phyloP scores from a whole-genome alignment of 2,113 vertebrate genomes.

The Lipophrys pholis region DNA sequence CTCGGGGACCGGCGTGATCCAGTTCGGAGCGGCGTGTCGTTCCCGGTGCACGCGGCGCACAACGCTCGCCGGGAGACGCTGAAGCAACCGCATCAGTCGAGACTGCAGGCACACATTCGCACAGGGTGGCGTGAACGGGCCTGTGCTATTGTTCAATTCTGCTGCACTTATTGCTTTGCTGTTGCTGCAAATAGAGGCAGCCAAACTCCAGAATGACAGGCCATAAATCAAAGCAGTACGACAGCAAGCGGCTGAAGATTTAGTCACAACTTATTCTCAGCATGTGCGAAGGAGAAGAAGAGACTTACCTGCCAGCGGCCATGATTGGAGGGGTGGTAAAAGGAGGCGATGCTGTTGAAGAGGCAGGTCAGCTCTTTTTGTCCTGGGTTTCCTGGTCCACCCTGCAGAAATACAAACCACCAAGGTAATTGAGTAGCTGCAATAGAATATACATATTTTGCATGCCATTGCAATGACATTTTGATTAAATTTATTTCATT shows the following conservation, averaged over 20 bases:
- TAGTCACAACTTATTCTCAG: constrained; percentile 15
- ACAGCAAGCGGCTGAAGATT: constrained; percentile 38
- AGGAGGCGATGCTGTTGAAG: constrained; percentile 96
- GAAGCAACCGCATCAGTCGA: constrained; percentile 93
- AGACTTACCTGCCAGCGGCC: constrained; percentile 93
- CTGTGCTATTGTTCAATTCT: constrained; percentile 43
- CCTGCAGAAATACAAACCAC: constrained; percentile 78
- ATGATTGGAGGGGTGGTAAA: constrained; percentile 98
- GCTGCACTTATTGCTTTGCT: constrained; percentile 44
- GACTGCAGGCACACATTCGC: constrained; percentile 46
- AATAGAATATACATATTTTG: not conserved
- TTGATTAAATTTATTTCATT: not conserved
- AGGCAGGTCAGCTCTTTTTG: constrained; percentile 93
- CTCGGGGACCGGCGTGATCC: constrained; percentile 92
- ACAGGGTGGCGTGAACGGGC: constrained; percentile 27
- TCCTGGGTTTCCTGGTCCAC: constrained; percentile 93
- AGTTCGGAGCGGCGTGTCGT: constrained; percentile 89
- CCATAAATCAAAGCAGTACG: constrained; percentile 48
- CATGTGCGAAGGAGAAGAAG: constrained; percentile 3
- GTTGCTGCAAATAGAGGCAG: constrained; percentile 29
- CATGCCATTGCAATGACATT: too few relatives aligned
- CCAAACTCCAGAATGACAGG: constrained; percentile 42
- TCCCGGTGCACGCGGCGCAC: constrained; percentile 95
- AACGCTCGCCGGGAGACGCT: constrained; percentile 92
- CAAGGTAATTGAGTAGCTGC: not conserved